phyloP scores from a whole-genome alignment of 1,140 invertebrate species.

The Hylaeus anthracinus region DNA sequence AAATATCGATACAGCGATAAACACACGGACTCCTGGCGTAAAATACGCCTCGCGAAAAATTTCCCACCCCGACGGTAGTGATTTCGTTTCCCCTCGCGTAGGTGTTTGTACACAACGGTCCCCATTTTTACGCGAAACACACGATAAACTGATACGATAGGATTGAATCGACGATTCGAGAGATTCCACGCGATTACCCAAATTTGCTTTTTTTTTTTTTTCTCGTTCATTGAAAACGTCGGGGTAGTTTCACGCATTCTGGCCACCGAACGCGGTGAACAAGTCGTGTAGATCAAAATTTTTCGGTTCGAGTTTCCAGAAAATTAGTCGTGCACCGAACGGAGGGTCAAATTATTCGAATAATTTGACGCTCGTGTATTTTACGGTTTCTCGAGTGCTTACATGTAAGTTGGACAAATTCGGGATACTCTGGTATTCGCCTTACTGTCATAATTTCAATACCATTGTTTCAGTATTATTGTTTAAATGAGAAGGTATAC shows the following conservation, averaged over 20 bases:
- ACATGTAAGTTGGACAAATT: too few species aligned
- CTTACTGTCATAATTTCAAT: too few species aligned
- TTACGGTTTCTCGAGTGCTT: too few species aligned
- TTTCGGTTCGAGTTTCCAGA: too few species aligned
- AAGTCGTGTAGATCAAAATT: too few species aligned
- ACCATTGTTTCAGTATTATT: too few species aligned
- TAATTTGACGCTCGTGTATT: too few species aligned
- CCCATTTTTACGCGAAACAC: neutral
- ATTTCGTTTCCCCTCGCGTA: neutral
- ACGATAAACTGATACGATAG: neutral
- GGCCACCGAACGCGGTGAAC: neutral
- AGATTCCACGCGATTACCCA: neutral
- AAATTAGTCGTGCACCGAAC: too few species aligned
- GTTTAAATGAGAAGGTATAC: too few species aligned
- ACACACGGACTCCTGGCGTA: slow-evolving; percentile 21
- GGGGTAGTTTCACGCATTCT: neutral
- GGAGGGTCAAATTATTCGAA: too few species aligned
- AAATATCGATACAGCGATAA: slow-evolving; percentile 52
- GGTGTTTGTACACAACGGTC: neutral
- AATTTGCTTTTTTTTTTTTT: neutral
- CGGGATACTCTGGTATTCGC: too few species aligned
- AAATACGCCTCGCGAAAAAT: slow-evolving; percentile 4
- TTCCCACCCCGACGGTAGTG: neutral
- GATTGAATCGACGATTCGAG: neutral
- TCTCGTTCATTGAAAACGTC: neutral